Base-by-base conservation (phyloP, 2,888 invertebrate species). In the Pachymerium ferrugineum region DNA sequence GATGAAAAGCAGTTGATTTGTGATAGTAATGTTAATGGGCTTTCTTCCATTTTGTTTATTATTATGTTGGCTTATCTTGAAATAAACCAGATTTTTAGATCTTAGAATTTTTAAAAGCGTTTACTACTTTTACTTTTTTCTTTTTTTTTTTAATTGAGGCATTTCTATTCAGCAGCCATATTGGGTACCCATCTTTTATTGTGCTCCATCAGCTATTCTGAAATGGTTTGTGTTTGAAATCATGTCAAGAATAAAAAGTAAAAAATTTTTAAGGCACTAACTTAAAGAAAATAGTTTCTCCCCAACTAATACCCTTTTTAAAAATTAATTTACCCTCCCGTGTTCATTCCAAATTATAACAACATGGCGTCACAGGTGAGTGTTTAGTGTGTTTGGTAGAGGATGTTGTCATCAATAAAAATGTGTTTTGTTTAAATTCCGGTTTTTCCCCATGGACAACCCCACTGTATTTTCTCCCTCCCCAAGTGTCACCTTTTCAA, bases 381-480 rank as follows among this genome's bases (percentile, higher is more conserved):
- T 54, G 47, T 54, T 54, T 54, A 54, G 47, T 54, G 47, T 54
- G 47, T 54, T n/a, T 54, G 47, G 47, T 54, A 22, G 19, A 54
- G 47, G 47, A 54, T 54, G 22, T 54, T 54, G 47, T 54, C 47
- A 54, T 54, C 47, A 54, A 54, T 54, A 54, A 54, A 54, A 54
- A 54, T 19, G 47, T 54, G 47, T 54, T 54, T 54, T 54, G 47
- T 54, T 54, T 54, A 54, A 54, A 54, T 54, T 54, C 47, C 47
- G 47, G 47, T 54, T 54, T 54, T 22, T 54, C 47, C 47, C 47
- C 47, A 5, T 54, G 47, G 47, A 54, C 47, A 54, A 54, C 16
- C 47, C 16, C 47, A 19, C 47, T 54, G 19, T 54, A 19, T 54
- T 54, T 19, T 54, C 47, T 19, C 47, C 47, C 47, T 54, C 47